Evolutionary conservation across 2,113 vertebrate genomes (phyloP).

Genomic region (Columba livia): DNA sequence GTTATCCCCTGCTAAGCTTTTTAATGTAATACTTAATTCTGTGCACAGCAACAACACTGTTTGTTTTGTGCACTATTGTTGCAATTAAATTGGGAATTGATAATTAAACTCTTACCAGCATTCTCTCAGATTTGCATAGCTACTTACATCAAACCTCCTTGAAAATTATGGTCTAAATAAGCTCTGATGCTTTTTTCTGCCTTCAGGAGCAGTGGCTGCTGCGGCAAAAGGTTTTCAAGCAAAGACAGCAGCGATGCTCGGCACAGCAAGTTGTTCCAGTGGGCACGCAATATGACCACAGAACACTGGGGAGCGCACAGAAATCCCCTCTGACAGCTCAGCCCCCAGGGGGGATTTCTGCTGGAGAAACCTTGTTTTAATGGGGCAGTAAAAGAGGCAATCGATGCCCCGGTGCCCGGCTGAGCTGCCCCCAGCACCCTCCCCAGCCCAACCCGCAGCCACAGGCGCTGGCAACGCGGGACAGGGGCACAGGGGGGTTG

Average conservation of each 20-base stretch:
- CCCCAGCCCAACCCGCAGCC: no score
- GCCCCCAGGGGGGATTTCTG: neutral
- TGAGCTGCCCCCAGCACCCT: neutral
- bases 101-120: neutral
- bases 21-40: neutral
- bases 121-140: no score
- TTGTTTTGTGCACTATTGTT: rapidly evolving
- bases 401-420: neutral
- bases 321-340: neutral
- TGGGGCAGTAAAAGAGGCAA: neutral
- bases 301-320: neutral
- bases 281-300: no score
- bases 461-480: no score
- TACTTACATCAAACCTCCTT: neutral
- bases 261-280: rapidly evolving
- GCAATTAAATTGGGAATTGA: neutral
- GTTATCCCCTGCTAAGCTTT: neutral
- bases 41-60: neutral
- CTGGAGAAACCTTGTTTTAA: neutral
- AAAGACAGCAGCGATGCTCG: rapidly evolving
- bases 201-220: neutral
- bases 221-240: neutral
- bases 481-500: no score
- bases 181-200: neutral
- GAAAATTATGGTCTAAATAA: neutral